These are phyloP conservation scores for Stenopsyche tienmushanensis DNA, from an alignment of 1,140 invertebrate species.

Conservation along the genomic window DNA sequence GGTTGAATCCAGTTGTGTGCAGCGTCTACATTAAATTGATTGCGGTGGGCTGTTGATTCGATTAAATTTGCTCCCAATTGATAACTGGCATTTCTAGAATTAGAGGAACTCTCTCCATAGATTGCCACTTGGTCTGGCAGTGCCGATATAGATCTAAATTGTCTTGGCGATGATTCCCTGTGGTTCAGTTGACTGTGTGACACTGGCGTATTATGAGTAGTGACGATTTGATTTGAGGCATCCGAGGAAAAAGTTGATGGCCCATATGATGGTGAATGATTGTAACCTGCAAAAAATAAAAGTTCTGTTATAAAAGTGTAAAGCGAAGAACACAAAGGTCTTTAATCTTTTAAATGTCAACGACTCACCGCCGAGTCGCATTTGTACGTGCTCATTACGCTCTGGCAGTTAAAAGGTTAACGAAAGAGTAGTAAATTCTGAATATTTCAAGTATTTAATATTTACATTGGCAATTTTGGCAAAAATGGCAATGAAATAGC, in stretches of 20 bases:
- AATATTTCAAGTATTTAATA: too few species aligned
- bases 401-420: too few species aligned
- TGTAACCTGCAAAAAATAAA: conserved; percentile 31
- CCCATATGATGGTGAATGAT: conserved; percentile 22
- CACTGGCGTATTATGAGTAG: conserved; percentile 1
- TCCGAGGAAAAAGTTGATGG: not conserved
- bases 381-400: too few species aligned
- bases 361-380: too few species aligned
- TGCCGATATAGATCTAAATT: conserved; percentile 31
- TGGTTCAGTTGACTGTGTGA: conserved; percentile 6
- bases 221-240: not conserved
- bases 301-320: not conserved
- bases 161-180: conserved; percentile 33
- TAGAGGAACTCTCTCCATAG: not conserved
- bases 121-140: conserved; percentile 7
- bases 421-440: not conserved
- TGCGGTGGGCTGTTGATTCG: conserved; percentile 11
- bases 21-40: conserved; percentile 14
- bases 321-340: not conserved
- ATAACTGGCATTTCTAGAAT: conserved; percentile 11
- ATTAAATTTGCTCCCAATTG: conserved; percentile 20
- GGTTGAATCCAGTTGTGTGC: conserved; percentile 7
- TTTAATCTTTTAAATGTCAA: too few species aligned
- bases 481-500: not conserved
- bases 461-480: not conserved